Percentiles rank a stretch among this genome's conserved stretches.
phyloP scores from a whole-genome alignment of 2,113 vertebrate species.

The Lathamus discolor region DNA sequence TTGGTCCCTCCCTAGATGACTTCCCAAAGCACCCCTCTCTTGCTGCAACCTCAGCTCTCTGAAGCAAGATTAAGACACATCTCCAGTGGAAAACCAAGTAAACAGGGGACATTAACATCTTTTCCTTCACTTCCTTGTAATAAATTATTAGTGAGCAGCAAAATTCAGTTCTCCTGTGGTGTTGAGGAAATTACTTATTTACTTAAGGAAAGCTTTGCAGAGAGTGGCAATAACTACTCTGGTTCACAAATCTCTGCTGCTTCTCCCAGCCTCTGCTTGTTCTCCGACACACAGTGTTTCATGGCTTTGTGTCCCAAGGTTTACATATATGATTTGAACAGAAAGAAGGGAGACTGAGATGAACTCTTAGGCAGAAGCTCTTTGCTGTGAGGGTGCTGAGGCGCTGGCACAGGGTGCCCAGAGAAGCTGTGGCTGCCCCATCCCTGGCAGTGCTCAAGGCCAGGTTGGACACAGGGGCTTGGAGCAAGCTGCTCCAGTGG shows the following conservation, averaged over 20 bases:
- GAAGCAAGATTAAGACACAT: not conserved
- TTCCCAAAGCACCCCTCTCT: not conserved
- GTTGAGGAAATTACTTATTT: not conserved
- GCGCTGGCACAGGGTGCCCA: too few species aligned
- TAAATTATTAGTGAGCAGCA: not conserved
- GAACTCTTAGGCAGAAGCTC: too few species aligned
- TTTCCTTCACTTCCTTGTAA: not conserved
- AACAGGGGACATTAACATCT: not conserved
- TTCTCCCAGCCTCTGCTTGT: not conserved
- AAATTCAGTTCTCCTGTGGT: rapidly evolving
- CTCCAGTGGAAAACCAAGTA: not conserved
- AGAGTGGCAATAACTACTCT: not conserved
- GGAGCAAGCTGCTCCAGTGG: not conserved
- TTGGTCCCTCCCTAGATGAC: not conserved
- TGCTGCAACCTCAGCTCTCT: not conserved
- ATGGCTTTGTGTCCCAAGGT: not conserved
- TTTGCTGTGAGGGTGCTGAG: too few species aligned
- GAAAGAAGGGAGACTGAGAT: too few species aligned
- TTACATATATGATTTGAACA: not conserved
- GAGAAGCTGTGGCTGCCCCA: too few species aligned
- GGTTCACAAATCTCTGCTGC: not conserved
- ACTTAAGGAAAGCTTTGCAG: not conserved
- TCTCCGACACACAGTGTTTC: not conserved
- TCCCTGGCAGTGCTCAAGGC: too few species aligned
- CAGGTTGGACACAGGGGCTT: too few species aligned